Base-by-base conservation (phyloP, 2,797 vertebrate species). In the Oophaga sylvatica region DNA sequence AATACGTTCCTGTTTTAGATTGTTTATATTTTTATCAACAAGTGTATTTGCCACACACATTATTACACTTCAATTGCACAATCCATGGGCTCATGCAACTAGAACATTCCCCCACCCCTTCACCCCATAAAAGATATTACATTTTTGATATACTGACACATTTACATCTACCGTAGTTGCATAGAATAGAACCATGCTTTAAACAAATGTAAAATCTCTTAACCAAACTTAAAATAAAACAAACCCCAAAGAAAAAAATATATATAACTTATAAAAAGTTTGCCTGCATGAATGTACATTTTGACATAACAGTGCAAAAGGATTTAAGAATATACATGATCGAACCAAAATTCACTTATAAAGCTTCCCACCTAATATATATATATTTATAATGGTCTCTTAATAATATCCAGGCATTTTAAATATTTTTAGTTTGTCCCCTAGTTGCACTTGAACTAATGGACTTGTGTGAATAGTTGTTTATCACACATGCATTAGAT, bases 181-280 rank as follows among this genome's bases (percentile, higher is more conserved):
- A 99, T 99, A 99, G 98, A 97, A 95, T 97, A 97, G 97, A 96
- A 97, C 97, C 98, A 99, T 99, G 98, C 98, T 96, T 95, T 96
- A 95, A 86, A 63, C 90, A 93, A 75, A 96, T 83, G 92, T 94
- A 93, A 94, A 93, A 90, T 85, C 90, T 90, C 91, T 83, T 94
- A 90, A 92, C 97, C 95, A 93, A 94, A 95, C 93, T 94, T 93
- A 95, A 96, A 96, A 96, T 96, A 95, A 95, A 89, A 86, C 80
- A 89, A 89, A 83, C 31, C 78, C 78, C 67, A 86, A 84, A 79
- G 77, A 76, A 89, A 83, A 81, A 62, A 80, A 88, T 76, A 86
- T 89, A 89, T 84, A 84, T 89, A 89, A 89, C 84, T 89, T 89
- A 89, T 89, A 89, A 89, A 96, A 97, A 97, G 94, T 95, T 91